Conservation (phyloP, 2,797 vertebrate genomes). For the Phataginus tricuspis region DNA sequence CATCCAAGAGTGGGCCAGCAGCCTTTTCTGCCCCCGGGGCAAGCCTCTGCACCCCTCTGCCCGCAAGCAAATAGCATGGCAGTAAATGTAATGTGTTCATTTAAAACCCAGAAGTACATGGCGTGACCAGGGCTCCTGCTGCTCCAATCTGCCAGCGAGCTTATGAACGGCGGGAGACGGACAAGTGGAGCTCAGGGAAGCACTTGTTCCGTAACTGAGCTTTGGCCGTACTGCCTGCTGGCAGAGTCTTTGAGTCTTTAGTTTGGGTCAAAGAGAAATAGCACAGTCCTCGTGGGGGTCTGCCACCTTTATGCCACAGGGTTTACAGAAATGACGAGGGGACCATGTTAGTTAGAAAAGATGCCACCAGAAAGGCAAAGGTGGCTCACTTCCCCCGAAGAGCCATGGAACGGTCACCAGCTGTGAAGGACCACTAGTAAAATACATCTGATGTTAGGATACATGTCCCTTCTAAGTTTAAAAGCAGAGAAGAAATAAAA, state of each 20-base stretch:
- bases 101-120: slow-evolving; percentile 79
- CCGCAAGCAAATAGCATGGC: slow-evolving; percentile 47
- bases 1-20: not conserved
- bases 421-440: not conserved
- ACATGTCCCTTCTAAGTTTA: not conserved
- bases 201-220: slow-evolving; percentile 74
- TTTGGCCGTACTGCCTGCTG: slow-evolving; percentile 51
- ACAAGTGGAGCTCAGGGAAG: slow-evolving; percentile 78
- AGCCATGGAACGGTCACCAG: not conserved
- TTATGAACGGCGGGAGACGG: slow-evolving; percentile 78
- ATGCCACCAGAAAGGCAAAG: not conserved
- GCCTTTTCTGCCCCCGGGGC: not conserved
- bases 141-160: slow-evolving; percentile 81
- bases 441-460: not conserved
- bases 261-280: not conserved
- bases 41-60: not conserved
- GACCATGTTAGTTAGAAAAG: not conserved
- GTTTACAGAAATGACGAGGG: not conserved
- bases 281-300: not conserved
- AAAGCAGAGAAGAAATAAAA: not conserved
- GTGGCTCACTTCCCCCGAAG: not conserved
- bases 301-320: not conserved
- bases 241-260: not conserved
- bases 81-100: slow-evolving; percentile 80
- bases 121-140: slow-evolving; percentile 79